These are phyloP conservation scores for Lepidurus couesii DNA, from an alignment of 1,140 invertebrate genomes.

Conservation along the genomic window DNA sequence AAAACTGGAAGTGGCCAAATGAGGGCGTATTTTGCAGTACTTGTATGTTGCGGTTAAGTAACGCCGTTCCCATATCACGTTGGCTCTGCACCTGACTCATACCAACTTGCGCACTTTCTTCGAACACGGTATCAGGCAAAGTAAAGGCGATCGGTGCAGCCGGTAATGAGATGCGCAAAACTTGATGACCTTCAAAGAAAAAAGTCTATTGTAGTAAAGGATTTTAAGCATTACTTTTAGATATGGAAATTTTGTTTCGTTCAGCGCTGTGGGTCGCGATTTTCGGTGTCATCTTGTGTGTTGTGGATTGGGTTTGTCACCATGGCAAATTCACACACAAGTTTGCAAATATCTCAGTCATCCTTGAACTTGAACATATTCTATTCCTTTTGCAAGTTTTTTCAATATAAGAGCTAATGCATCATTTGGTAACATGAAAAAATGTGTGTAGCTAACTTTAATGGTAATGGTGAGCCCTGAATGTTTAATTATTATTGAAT, in stretches of 20 bases:
- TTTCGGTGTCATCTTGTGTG: too few species aligned
- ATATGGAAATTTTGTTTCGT: neutral
- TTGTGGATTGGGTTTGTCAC: too few species aligned
- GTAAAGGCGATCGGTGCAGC: neutral
- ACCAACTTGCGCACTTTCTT: slow-evolving; percentile 31
- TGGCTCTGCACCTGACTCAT: neutral
- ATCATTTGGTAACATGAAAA: too few species aligned
- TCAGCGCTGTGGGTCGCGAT: neutral
- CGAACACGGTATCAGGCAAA: neutral
- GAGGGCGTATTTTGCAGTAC: slow-evolving; percentile 31
- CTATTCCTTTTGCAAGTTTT: too few species aligned
- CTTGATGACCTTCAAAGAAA: neutral
- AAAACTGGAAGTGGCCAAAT: slow-evolving; percentile 34
- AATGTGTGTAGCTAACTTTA: too few species aligned
- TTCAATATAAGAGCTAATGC: too few species aligned
- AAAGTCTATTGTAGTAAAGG: neutral
- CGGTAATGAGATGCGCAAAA: neutral
- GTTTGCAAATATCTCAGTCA: too few species aligned
- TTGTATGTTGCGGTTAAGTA: slow-evolving; percentile 25
- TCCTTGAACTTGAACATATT: too few species aligned
- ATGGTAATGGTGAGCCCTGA: too few species aligned
- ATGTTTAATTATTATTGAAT: too few species aligned
- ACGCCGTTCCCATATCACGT: slow-evolving; percentile 3
- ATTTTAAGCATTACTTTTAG: neutral
- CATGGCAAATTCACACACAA: too few species aligned